Percentiles rank a stretch among this genome's conserved stretches.
phyloP scores from a whole-genome alignment of 1,140 invertebrate genomes.

The Lasioglossum baleicum region DNA sequence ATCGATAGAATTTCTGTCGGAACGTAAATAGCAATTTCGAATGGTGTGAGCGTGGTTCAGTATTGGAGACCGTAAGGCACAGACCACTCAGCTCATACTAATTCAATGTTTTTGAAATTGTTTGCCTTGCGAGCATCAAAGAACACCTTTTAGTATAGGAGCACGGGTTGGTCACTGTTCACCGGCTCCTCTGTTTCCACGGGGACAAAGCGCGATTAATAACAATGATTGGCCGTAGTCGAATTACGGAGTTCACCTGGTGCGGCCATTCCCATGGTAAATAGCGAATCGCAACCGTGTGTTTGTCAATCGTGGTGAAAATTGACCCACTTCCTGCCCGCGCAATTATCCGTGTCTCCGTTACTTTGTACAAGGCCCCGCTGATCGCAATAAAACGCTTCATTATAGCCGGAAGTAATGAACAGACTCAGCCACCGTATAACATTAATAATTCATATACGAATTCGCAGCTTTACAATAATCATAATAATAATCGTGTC shows the following conservation, averaged over 20 bases:
- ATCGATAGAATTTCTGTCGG: too few species aligned
- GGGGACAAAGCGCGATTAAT: slow-evolving; percentile 23
- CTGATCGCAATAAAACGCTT: slow-evolving; percentile 30
- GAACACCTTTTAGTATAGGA: not conserved
- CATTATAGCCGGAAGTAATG: slow-evolving; percentile 15
- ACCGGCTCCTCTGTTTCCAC: not conserved
- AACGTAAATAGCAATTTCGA: too few species aligned
- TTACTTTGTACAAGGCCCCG: slow-evolving; percentile 28
- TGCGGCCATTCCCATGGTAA: slow-evolving; percentile 10
- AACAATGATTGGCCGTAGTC: slow-evolving; percentile 27
- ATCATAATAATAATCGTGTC: too few species aligned
- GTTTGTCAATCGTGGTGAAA: slow-evolving; percentile 39
- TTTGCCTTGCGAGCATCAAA: not conserved
- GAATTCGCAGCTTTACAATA: not conserved
- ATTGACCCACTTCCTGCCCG: slow-evolving; percentile 40
- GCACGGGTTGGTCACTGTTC: not conserved
- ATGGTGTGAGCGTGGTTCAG: too few species aligned
- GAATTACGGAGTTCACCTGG: slow-evolving; percentile 18
- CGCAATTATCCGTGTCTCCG: slow-evolving; percentile 29
- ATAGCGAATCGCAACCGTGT: slow-evolving; percentile 15
- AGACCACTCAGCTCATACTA: not conserved
- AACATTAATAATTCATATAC: slow-evolving; percentile 15
- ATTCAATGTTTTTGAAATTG: not conserved
- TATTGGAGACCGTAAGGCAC: not conserved
- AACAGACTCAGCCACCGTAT: not conserved